Evolutionary conservation across 2,113 vertebrate species (phyloP).

Genomic region (Petromus typicus): DNA sequence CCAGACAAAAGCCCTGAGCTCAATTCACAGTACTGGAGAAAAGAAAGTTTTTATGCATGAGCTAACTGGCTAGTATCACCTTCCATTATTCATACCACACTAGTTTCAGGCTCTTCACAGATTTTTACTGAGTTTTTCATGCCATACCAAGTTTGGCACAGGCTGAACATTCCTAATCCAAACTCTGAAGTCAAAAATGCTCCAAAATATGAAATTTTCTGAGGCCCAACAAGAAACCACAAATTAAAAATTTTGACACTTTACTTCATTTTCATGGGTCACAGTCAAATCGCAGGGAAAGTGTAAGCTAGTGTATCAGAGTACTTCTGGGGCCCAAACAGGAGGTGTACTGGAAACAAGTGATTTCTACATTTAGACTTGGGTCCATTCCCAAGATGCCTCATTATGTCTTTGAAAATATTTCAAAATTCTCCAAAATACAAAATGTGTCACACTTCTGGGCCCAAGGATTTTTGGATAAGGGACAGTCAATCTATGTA

Average conservation of each 20-base stretch:
- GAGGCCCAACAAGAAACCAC: not conserved
- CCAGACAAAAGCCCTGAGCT: too few species aligned
- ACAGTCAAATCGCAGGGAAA: not conserved
- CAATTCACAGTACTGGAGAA: too few species aligned
- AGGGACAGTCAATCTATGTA: not conserved
- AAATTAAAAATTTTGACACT: not conserved
- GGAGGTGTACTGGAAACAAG: not conserved
- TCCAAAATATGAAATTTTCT: not conserved
- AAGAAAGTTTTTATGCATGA: not conserved
- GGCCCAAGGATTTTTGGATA: not conserved
- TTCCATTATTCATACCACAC: constrained; percentile 3
- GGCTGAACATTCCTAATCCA: not conserved
- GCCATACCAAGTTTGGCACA: not conserved
- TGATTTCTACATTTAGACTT: not conserved
- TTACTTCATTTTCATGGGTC: not conserved
- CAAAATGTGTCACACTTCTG: not conserved
- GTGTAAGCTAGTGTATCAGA: not conserved
- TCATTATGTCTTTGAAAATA: not conserved
- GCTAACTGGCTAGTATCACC: not conserved
- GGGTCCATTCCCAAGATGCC: not conserved
- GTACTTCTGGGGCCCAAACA: not conserved
- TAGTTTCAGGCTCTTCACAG: constrained; percentile 49
- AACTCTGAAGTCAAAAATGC: not conserved
- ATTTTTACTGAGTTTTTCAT: constrained; percentile 13
- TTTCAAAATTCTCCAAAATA: not conserved